These are phyloP conservation scores for Noctua comes DNA, from an alignment of 2,888 invertebrate genomes.

Conservation along the genomic window DNA sequence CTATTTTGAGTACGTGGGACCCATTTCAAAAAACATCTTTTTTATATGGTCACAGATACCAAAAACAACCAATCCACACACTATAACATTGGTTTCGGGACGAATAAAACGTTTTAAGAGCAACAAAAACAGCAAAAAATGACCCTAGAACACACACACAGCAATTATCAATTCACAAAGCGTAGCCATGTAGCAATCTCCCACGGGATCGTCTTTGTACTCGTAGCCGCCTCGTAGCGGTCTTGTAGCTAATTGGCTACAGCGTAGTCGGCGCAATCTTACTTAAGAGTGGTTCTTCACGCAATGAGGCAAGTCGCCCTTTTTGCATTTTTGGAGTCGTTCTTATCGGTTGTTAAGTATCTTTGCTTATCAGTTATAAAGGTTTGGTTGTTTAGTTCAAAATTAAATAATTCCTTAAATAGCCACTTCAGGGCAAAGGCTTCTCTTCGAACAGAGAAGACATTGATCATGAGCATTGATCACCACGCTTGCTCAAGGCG, in stretches of 20 bases:
- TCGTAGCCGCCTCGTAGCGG: constrained; percentile 35
- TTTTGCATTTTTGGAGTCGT: constrained; percentile 2
- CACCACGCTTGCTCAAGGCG: not conserved
- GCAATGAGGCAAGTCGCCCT: not conserved
- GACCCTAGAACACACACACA: not conserved
- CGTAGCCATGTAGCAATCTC: constrained; percentile 40
- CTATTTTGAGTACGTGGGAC: not conserved
- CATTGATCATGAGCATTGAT: not conserved
- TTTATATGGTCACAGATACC: not conserved
- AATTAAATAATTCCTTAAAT: not conserved
- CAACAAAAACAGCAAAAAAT: not conserved
- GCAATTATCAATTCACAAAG: constrained; percentile 27
- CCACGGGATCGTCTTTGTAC: constrained; percentile 22
- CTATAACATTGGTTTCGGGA: not conserved
- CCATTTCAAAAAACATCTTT: not conserved
- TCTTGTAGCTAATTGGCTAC: constrained; percentile 50
- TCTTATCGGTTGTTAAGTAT: constrained; percentile 1
- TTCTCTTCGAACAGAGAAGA: not conserved
- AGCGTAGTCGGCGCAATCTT: constrained; percentile 27
- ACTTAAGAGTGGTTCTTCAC: constrained; percentile 18
- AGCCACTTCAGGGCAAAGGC: not conserved
- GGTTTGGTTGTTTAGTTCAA: not conserved
- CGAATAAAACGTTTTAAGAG: not conserved
- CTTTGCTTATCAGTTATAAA: not conserved
- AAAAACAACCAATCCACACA: too few species aligned